Evolutionary conservation across 2,113 vertebrate genomes (phyloP), one percentile per base, ranked within the genome.

Genomic region (Haemorhous mexicanus): DNA sequence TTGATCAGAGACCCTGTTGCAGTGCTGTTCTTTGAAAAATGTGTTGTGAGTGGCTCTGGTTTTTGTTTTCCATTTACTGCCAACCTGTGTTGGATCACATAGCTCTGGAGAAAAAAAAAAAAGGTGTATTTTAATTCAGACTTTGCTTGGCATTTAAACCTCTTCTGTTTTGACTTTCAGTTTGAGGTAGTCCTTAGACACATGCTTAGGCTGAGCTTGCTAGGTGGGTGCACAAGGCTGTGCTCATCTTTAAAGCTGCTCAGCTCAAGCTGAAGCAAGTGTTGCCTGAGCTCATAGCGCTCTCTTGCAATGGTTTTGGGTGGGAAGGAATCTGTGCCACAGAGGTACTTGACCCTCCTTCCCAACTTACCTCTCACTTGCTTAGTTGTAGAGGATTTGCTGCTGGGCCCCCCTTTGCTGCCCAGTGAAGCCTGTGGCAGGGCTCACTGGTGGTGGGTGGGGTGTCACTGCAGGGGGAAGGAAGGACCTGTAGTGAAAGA

Each of bases 201-300:
- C 0, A 1, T 63, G 46, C 35, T 90, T 47, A 77, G 56, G 22
- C 72, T 69, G 74, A 80, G 39, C 16, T 66, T 3, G 8, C 53
- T 79, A 16, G 35, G 26, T 4, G 5, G 33, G 26, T 1, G 2
- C 0, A 3, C 0, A 5, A 50, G 46, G 37, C 58, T 33, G 7
- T 19, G 41, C 32, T 78, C 12, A 5, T 39, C 32, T 83, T 46
- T 13, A 39, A 13, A 16, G 19, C 28, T 46, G 4, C 17, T 44
- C 30, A 21, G 77, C 16, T 16, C 22, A 43, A 66, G 21, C 37
- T 73, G 55, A 66, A 91, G 33, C 41, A 55, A 76, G 26, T 1
- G 1, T 41, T 47, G 41, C 46, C 30, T 27, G 22, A 50, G 69
- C 32, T 63, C 10, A 5, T 8, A 58, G 56, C 0, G 0, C 7